Conservation (phyloP, 2,113 vertebrate species). For the Sigmodon hispidus region DNA sequence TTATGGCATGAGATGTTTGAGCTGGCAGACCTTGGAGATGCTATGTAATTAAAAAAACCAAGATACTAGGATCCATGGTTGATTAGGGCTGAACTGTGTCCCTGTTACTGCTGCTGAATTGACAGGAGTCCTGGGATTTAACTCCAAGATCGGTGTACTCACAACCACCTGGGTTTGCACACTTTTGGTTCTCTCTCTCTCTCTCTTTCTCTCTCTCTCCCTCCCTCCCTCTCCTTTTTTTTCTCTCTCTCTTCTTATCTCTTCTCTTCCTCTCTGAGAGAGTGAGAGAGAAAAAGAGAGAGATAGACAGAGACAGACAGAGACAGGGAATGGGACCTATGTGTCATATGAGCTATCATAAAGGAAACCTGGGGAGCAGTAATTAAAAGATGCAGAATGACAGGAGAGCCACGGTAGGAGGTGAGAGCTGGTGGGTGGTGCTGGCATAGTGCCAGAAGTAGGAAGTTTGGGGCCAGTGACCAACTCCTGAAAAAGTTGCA, state of each 20-base stretch:
- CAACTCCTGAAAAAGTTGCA: neutral
- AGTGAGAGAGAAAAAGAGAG: neutral
- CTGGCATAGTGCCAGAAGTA: accelerated
- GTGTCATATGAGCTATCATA: accelerated
- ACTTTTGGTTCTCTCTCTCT: too few species aligned
- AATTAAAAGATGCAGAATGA: neutral
- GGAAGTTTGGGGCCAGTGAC: neutral
- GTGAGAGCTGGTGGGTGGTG: accelerated
- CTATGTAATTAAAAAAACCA: accelerated
- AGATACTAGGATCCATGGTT: too few species aligned
- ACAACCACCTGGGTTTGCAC: too few species aligned
- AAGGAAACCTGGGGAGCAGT: neutral
- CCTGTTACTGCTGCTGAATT: neutral
- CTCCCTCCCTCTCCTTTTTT: too few species aligned
- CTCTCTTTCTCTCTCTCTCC: too few species aligned
- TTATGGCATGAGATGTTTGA: accelerated
- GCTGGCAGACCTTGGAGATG: accelerated
- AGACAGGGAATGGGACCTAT: neutral
- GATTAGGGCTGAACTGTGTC: neutral
- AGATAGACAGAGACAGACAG: neutral
- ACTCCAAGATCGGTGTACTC: neutral
- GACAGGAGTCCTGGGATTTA: neutral
- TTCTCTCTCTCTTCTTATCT: too few species aligned
- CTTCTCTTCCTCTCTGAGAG: neutral
- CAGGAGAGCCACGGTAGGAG: neutral